These are phyloP conservation scores for silkworm (Bombyx mori) DNA, from an alignment of 1,140 invertebrate genomes.

Conservation along the genomic window ASM3026992v2 NC_085129.1:11007501-11008000, in stretches of 20 bases:
- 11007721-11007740: constrained; percentile 46
- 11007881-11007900: constrained; percentile 29
- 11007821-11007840: constrained; percentile 25
- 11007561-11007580: constrained; percentile 40
- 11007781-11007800: constrained; percentile 38
- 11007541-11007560: constrained; percentile 29
- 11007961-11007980: constrained; percentile 13
- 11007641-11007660: constrained; percentile 41
- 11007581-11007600: constrained; percentile 26
- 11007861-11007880: constrained; percentile 48
- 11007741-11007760: constrained; percentile 41
- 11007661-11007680: constrained; percentile 42
- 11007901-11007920: constrained; percentile 31
- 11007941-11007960: constrained; percentile 16
- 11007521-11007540: constrained; percentile 43
- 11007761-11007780: constrained; percentile 50
- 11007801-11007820: constrained; percentile 26
- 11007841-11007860: constrained; percentile 34
- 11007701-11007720: constrained; percentile 53
- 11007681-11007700: constrained; percentile 42
- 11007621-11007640: constrained; percentile 37
- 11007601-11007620: constrained; percentile 35
- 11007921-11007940: constrained; percentile 32
- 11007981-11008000: constrained; percentile 15
- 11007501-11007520: constrained; percentile 27